Evolutionary conservation across 2,888 invertebrate species (phyloP).

Genomic region (Apodemia mormo): DNA sequence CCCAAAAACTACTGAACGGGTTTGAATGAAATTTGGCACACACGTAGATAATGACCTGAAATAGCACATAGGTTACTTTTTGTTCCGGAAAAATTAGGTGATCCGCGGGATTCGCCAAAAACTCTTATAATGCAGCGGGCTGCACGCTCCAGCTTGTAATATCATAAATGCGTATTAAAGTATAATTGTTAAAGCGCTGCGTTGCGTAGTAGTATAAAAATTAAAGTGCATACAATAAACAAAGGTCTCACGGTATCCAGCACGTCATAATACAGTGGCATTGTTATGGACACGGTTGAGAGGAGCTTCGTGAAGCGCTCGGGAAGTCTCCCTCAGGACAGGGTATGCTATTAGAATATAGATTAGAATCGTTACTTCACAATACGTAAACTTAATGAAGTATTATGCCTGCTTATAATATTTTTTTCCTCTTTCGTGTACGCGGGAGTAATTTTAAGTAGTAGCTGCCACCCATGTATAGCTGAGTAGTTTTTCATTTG

Average conservation of each 20-base stretch:
- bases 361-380: conserved; percentile 62
- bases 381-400: conserved; percentile 60
- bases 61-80: too few species aligned
- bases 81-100: too few species aligned
- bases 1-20: too few species aligned
- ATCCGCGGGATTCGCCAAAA: too few species aligned
- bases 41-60: too few species aligned
- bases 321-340: conserved; percentile 64
- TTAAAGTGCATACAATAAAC: conserved; percentile 52
- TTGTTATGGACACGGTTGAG: conserved; percentile 69
- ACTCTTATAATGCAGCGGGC: too few species aligned
- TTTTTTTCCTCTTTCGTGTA: conserved; percentile 25
- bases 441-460: background rate
- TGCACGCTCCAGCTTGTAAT: too few species aligned
- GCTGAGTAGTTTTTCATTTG: background rate
- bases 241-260: conserved; percentile 66
- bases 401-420: conserved; percentile 40
- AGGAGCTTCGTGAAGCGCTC: conserved; percentile 51
- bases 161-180: background rate
- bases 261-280: conserved; percentile 66
- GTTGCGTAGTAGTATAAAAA: conserved; percentile 32
- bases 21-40: too few species aligned
- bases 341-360: conserved; percentile 66
- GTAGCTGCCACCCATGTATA: background rate
- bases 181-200: conserved; percentile 18